Evolutionary conservation across 2,888 invertebrate species (phyloP).

Genomic region (Drosophila nr. perissopoda): DNA sequence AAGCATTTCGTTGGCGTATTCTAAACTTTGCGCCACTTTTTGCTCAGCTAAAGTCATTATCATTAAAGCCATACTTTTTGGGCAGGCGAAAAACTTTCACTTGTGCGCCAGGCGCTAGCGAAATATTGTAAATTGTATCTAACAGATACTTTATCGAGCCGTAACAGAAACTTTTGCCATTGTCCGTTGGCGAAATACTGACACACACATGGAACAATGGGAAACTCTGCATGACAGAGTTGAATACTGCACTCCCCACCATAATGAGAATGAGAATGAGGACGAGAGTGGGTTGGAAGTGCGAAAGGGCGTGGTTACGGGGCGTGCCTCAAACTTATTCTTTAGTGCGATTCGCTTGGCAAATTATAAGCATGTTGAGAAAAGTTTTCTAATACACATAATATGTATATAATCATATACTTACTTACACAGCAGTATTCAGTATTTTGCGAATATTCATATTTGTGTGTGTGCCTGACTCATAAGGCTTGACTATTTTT

Average conservation of each 20-base stretch:
- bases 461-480: background rate
- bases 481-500: background rate
- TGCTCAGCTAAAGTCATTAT: slow-evolving; percentile 75
- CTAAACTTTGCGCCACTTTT: slow-evolving; percentile 76
- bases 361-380: slow-evolving; percentile 46
- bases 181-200: slow-evolving; percentile 71
- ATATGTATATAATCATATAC: background rate
- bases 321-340: slow-evolving; percentile 47
- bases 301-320: background rate
- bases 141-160: slow-evolving; percentile 78
- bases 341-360: slow-evolving; percentile 44
- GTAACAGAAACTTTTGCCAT: slow-evolving; percentile 76
- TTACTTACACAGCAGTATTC: background rate
- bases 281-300: background rate
- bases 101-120: slow-evolving; percentile 47
- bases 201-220: slow-evolving; percentile 31
- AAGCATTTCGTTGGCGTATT: slow-evolving; percentile 74
- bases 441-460: background rate
- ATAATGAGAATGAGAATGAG: slow-evolving; percentile 52
- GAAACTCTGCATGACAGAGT: slow-evolving; percentile 38
- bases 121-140: slow-evolving; percentile 77
- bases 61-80: slow-evolving; percentile 77
- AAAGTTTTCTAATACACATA: slow-evolving; percentile 24
- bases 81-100: slow-evolving; percentile 67
- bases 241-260: slow-evolving; percentile 56